Percentiles rank a stretch among this genome's conserved stretches.
These are phyloP conservation scores for Esox niger DNA, from an alignment of 2,113 vertebrate species.

Conservation along the genomic window DNA sequence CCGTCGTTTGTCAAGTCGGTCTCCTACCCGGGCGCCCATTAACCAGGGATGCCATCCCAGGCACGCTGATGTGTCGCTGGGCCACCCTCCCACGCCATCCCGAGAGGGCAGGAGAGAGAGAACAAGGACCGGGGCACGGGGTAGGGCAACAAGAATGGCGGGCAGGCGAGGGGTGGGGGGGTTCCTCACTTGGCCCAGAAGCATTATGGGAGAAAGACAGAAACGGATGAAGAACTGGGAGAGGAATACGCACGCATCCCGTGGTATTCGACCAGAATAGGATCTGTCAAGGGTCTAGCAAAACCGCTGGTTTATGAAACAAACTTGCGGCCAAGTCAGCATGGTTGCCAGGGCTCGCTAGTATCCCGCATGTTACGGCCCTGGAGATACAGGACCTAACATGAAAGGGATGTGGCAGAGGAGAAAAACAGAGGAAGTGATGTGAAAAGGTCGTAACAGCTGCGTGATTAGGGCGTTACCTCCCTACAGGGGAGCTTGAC, in stretches of 20 bases:
- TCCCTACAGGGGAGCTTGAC: background rate
- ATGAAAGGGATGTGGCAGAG: no score
- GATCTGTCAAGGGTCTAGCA: no score
- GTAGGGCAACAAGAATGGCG: no score
- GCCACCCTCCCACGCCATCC: background rate
- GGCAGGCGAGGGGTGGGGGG: no score
- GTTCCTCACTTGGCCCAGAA: background rate
- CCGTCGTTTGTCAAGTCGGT: conserved; percentile 25
- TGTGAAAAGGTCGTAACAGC: background rate
- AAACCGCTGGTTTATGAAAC: no score
- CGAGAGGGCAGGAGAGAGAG: background rate
- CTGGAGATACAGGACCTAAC: no score
- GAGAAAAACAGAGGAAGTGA: no score
- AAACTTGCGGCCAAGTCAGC: no score
- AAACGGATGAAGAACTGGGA: background rate
- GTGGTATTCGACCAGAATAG: no score
- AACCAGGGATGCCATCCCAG: conserved; percentile 5
- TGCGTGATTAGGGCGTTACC: background rate
- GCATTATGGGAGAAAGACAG: background rate
- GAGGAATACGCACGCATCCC: background rate
- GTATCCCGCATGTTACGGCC: no score
- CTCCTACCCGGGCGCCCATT: conserved; percentile 15
- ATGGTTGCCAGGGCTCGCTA: no score
- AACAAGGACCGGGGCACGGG: background rate
- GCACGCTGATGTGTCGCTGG: background rate